phyloP scores from a whole-genome alignment of 2,797 vertebrate species.

The Hyperoplus lanceolatus region DNA sequence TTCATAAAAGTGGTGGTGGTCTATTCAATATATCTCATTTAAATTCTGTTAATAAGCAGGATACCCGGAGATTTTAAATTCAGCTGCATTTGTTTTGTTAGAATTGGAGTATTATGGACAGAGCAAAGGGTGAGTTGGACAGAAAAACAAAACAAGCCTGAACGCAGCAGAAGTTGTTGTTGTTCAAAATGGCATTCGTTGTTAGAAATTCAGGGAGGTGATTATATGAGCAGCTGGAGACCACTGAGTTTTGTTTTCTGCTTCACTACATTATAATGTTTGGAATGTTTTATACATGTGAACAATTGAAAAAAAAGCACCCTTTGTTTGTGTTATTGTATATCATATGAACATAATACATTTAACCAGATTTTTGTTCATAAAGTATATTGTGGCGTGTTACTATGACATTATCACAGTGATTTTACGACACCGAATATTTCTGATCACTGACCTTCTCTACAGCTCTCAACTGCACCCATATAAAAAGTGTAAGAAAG shows the following conservation, averaged over 20 bases:
- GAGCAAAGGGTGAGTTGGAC: neutral
- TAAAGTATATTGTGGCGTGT: neutral
- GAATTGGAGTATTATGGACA: constrained; percentile 15
- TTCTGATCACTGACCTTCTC: constrained; percentile 6
- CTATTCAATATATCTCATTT: neutral
- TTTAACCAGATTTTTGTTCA: neutral
- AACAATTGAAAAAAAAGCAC: neutral
- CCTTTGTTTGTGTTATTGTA: neutral
- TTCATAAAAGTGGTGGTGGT: constrained; percentile 14
- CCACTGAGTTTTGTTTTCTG: constrained; percentile 10
- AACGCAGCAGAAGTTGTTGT: constrained; percentile 20
- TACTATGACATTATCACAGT: neutral
- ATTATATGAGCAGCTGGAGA: constrained; percentile 18
- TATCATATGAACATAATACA: neutral
- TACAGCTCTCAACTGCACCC: constrained; percentile 34
- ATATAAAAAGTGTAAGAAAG: constrained; percentile 6
- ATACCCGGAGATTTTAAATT: constrained; percentile 29
- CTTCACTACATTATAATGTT: neutral
- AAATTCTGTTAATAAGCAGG: constrained; percentile 28
- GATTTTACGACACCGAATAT: neutral
- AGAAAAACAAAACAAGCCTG: constrained; percentile 8
- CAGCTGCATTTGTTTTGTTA: constrained; percentile 11
- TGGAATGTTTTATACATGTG: neutral
- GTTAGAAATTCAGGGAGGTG: neutral
- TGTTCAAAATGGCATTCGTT: constrained; percentile 1